Base-by-base conservation (phyloP, 2,888 invertebrate species). In the Agrochola macilenta region DNA sequence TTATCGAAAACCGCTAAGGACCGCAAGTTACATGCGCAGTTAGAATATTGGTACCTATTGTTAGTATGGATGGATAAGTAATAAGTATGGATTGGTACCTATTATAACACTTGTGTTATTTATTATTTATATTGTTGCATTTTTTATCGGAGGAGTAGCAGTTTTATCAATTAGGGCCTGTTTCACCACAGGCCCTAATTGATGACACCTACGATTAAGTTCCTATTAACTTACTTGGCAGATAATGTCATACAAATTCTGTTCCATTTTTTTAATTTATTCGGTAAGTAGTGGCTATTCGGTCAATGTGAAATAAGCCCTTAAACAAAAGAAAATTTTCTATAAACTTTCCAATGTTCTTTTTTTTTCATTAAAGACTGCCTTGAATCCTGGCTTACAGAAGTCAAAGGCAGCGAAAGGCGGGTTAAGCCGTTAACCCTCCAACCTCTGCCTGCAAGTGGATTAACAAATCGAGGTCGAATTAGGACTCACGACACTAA, bases 371-470 rank as follows among this genome's bases (percentile, higher is more conserved):
- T 68, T 69, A 72, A 46, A 73, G 26, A 4, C 43, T 69, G 17
- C 60, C 46, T 5, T 39, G 35, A 57, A 78, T 49, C 71, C 52
- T 26, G 52, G 54, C 61, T 85, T 82, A 52, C 17, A 63, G 60
- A 54, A 83, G 64, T 65, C 82, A 81, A 80, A 72, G 57, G n/a
- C 54, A 69, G 65, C 43, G 65, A 74, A 78, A 72, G 69, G 17
- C 65, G 58, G 65, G 74, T 26, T 82, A 75, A 86, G 57, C 78
- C 57, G n/a, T 35, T 73, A 71, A 84, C 83, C 66, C 75, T n/a
- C 8, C 64, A 77, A 75, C 46, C 75, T 70, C 35, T 49, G 26
- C 69, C 60, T 52, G 52, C 72, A 64, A 86, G 49, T 57, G 66
- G 75, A 86, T 84, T 82, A 83, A 71, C 72, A 58, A 68, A 64